Conservation (phyloP, 2,888 invertebrate genomes). For the Heliconius aoede region DNA sequence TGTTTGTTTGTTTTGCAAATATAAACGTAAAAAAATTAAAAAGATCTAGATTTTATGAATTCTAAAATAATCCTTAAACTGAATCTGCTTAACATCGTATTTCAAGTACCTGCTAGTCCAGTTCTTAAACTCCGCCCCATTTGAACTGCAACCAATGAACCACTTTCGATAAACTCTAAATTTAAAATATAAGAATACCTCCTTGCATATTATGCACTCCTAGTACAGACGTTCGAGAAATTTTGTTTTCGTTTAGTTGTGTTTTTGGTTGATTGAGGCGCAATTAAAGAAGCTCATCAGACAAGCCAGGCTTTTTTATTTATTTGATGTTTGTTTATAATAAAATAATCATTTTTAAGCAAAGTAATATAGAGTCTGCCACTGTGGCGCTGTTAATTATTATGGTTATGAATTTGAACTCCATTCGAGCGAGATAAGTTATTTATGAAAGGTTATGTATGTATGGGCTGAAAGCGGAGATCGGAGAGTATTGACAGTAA, state of each 20-base stretch:
- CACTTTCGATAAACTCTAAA: constrained; percentile 30
- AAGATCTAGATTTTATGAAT: not conserved
- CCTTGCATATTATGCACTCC: constrained; percentile 33
- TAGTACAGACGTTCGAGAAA: constrained; percentile 37
- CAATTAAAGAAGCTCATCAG: constrained; percentile 21
- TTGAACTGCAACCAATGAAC: constrained; percentile 18
- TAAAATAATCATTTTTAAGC: not conserved
- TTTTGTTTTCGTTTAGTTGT: constrained; percentile 9
- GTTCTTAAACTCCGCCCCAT: constrained; percentile 27
- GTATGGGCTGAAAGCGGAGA: not conserved
- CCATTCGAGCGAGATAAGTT: not conserved
- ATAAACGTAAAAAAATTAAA: not conserved
- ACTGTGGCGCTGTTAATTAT: not conserved
- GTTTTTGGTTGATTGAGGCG: not conserved
- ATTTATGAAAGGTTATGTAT: not conserved
- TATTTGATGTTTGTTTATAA: not conserved
- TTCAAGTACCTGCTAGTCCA: constrained; percentile 3
- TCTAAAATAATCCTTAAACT: not conserved
- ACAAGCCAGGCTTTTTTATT: constrained; percentile 8
- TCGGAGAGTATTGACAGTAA: not conserved
- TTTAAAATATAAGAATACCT: not conserved
- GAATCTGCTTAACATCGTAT: not conserved
- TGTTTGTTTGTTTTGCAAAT: not conserved
- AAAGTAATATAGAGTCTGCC: not conserved
- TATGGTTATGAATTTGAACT: not conserved